Evolutionary conservation across 2,888 invertebrate species (phyloP).

Genomic region (Euzophera pinguis): DNA sequence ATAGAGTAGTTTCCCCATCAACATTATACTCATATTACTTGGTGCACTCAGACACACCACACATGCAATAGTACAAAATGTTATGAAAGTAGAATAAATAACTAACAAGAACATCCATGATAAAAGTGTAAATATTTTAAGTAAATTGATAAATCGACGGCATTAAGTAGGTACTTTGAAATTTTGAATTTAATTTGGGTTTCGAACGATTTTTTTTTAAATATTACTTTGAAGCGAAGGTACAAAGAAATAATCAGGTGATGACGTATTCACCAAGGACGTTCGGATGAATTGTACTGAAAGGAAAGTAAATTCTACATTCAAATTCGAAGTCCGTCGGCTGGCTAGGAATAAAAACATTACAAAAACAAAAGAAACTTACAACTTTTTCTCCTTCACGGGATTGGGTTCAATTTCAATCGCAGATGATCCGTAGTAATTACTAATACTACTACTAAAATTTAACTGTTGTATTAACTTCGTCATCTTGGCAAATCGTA

Average conservation of each 20-base stretch:
- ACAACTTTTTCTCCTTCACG: slow-evolving; percentile 53
- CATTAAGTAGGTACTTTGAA: too few relatives aligned
- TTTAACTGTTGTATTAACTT: slow-evolving; percentile 77
- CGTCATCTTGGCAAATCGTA: slow-evolving; percentile 74
- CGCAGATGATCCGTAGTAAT: slow-evolving; percentile 57
- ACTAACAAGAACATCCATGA: too few relatives aligned
- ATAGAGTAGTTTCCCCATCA: too few relatives aligned
- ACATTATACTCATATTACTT: too few relatives aligned
- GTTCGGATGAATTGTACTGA: not conserved
- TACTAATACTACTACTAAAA: slow-evolving; percentile 79
- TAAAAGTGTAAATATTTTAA: too few relatives aligned
- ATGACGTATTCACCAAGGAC: slow-evolving; percentile 11
- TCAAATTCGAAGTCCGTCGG: not conserved
- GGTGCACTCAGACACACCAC: too few relatives aligned
- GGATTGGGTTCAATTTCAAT: slow-evolving; percentile 47
- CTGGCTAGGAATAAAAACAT: not conserved
- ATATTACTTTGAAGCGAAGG: not conserved
- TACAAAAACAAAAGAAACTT: slow-evolving; percentile 33
- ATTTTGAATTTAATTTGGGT: too few relatives aligned
- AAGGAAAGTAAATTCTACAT: not conserved
- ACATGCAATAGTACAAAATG: too few relatives aligned
- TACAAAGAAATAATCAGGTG: not conserved
- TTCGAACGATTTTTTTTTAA: too few relatives aligned
- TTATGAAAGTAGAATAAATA: too few relatives aligned
- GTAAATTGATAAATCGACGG: too few relatives aligned